Evolutionary conservation across 2,888 invertebrate genomes (phyloP).

Genomic region (Petrolisthes cinctipes): DNA sequence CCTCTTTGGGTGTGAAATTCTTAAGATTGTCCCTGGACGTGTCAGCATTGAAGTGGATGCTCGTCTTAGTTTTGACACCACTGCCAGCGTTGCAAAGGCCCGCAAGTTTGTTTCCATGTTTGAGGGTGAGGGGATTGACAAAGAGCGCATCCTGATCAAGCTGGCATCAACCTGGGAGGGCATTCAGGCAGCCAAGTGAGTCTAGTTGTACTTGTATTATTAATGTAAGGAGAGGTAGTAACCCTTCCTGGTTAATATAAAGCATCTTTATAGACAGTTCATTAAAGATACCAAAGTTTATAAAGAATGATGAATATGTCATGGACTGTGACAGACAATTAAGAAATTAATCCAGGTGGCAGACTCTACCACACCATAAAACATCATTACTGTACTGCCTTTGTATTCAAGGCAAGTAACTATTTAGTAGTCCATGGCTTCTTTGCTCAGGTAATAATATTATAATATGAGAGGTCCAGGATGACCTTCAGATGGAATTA

Average conservation of each 20-base stretch:
- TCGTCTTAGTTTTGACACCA: conserved; percentile 91
- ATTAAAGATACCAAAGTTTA: too few species aligned
- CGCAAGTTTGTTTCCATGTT: conserved; percentile 89
- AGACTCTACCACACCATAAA: too few species aligned
- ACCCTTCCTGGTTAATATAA: neutral
- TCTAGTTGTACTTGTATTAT: conserved; percentile 22
- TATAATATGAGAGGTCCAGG: too few species aligned
- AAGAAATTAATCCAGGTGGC: too few species aligned
- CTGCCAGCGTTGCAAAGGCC: conserved; percentile 88
- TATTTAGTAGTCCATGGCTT: too few species aligned
- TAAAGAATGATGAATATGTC: too few species aligned
- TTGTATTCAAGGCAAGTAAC: too few species aligned
- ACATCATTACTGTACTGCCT: too few species aligned
- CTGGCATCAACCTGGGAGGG: conserved; percentile 99
- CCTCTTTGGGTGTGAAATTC: conserved; percentile 94
- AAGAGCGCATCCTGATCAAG: conserved; percentile 96
- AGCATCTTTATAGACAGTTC: neutral
- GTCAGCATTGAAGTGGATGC: conserved; percentile 98
- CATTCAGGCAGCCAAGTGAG: conserved; percentile 94
- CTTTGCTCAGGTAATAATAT: too few species aligned
- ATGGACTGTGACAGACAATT: too few species aligned
- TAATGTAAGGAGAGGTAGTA: conserved; percentile 28
- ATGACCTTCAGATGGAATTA: too few species aligned
- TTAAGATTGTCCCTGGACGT: conserved; percentile 96
- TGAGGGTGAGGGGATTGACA: conserved; percentile 87